Conservation (phyloP, 2,113 vertebrate genomes). For the Regulus satrapa region DNA sequence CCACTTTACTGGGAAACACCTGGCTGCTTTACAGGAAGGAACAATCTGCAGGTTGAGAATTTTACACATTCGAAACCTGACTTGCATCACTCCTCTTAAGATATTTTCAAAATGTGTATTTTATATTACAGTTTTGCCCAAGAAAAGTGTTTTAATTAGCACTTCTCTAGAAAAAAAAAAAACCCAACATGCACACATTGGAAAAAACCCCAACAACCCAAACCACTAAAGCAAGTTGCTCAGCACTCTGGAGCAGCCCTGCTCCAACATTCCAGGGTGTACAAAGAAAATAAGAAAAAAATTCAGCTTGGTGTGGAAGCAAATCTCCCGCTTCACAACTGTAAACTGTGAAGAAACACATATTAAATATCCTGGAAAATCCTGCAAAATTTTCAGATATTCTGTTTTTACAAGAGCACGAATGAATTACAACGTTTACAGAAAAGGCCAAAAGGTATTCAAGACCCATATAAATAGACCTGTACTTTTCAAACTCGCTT, state of each 20-base stretch:
- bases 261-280: neutral
- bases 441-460: neutral
- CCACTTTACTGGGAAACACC: neutral
- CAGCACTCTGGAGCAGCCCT: neutral
- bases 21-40: neutral
- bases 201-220: neutral
- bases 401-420: neutral
- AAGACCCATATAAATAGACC: neutral
- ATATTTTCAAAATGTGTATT: neutral
- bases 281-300: slow-evolving; percentile 24
- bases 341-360: slow-evolving; percentile 22
- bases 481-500: neutral
- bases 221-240: neutral
- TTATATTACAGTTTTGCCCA: neutral
- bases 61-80: neutral
- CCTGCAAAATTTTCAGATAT: neutral
- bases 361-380: neutral
- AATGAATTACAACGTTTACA: neutral
- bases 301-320: neutral
- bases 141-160: slow-evolving; percentile 25
- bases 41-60: neutral
- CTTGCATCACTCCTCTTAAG: neutral
- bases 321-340: neutral
- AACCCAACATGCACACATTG: neutral
- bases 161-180: slow-evolving; percentile 5